Percentiles rank a stretch among this genome's conserved stretches.
These are phyloP conservation scores for Bovichtus variegatus DNA, from an alignment of 2,797 vertebrate genomes.

Conservation along the genomic window DNA sequence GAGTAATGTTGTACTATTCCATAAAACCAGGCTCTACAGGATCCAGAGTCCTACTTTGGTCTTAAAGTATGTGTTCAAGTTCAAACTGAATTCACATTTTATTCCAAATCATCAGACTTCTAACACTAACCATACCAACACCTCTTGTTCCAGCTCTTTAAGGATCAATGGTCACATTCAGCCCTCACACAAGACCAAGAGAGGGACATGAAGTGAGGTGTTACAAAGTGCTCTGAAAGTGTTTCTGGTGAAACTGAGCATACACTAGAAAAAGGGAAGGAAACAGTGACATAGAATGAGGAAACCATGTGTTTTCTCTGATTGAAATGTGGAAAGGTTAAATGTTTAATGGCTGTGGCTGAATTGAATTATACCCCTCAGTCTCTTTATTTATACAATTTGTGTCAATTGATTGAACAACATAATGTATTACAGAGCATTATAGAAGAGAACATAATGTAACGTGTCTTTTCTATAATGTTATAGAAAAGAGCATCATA, in stretches of 20 bases:
- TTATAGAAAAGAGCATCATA: not conserved
- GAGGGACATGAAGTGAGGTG: constrained; percentile 14
- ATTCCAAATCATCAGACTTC: not conserved
- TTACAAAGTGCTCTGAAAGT: constrained; percentile 21
- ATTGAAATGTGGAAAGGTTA: constrained; percentile 30
- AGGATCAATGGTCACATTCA: constrained; percentile 4
- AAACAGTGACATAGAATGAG: constrained; percentile 44
- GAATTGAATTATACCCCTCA: not conserved
- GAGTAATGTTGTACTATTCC: not conserved
- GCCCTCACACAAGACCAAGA: not conserved
- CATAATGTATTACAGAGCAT: too few relatives aligned
- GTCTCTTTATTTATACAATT: not conserved
- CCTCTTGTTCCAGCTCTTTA: not conserved
- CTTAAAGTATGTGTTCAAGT: not conserved
- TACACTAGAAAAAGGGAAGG: constrained; percentile 51
- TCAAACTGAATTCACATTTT: not conserved
- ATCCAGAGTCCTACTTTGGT: not conserved
- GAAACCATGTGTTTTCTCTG: constrained; percentile 43
- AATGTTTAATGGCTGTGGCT: not conserved
- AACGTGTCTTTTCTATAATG: not conserved
- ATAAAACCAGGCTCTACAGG: not conserved
- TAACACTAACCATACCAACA: not conserved
- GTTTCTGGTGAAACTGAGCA: constrained; percentile 18
- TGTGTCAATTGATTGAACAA: too few relatives aligned
- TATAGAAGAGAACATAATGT: not conserved